Evolutionary conservation across 2,888 invertebrate species (phyloP), one percentile per base, ranked within the genome.

Genomic region (Folsomia manolachei): DNA sequence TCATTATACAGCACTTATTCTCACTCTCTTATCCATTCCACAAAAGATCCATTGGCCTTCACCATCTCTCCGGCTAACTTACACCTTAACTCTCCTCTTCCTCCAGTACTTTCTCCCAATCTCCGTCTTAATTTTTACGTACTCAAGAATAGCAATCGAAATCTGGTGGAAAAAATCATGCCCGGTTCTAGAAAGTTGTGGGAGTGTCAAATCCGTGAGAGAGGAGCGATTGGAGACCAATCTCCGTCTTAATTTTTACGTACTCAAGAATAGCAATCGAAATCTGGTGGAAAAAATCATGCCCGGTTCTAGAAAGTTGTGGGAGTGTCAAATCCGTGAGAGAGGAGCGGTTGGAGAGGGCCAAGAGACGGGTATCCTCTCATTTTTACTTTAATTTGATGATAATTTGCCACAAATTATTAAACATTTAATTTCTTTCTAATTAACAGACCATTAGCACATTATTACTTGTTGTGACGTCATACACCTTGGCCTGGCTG

Each of bases 61-160:
- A 19, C 84, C 86, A 0, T 85, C 86, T 68, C 88, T 90, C 80
- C 89, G 89, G 79, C 88, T 88, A 81, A 88, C 89, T 78, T 95
- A 94, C 84, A 91, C 91, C 1, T 88, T 90, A 81, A 89, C 90
- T 0, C 85, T 95, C 75, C 87, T 94, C 84, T 87, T 90, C 60
- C 87, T 95, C 67, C 95, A 95, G 84, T 95, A 94, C 83, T 87
- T 92, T 74, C 86, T 95, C 77, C 95, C 95, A 0, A 86, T 94
- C 75, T 83, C 88, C 25, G 93, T 93, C 56, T 87, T 95, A 19
- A 86, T 94, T 71, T 92, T 91, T 83, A 94, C 95, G 0, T 95
- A 95, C 83, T 89, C 90, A 1, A 88, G 92, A 79, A 95, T 95
- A 74, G 94, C 91, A 0, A 87, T 91, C 64, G 90, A 91, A 18